Evolutionary conservation across 2,113 vertebrate species (phyloP), one percentile per base, ranked within the genome.

Genomic region (Podocnemis expansa): DNA sequence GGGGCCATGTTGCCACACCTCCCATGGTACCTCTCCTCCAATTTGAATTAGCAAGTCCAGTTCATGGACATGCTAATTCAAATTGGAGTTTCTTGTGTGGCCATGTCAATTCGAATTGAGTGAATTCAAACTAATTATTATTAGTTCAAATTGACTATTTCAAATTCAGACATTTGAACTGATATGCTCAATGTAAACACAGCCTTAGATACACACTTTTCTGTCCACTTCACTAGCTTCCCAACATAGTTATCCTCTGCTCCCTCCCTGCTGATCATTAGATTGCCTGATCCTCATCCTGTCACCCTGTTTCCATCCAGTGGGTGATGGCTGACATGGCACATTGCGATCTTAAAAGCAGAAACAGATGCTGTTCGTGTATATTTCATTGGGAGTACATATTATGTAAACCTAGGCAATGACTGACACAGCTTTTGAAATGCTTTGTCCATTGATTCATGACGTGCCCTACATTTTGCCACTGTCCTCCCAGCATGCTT

Each of bases 321-420:
- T 88, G 89, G 84, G 86, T 89, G 91, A 89, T 85, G 70, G 94
- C 90, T 93, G 85, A 85, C 83, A 63, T 60, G 87, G 96, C 86
- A 93, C 73, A 78, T 54, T 82, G 88, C 89, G 79, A 87, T 95
- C 90, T 96, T 97, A 93, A 96, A 97, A 96, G 95, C 95, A 93
- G 93, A 96, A 97, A 94, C 96, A 97, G 97, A 97, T 96, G 96
- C 94, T 90, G 29, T 80, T 96, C 94, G 94, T 97, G 67, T 88
- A 96, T 97, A 96, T 97, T 97, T 97, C 34, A 97, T 96, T 76
- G 90, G 51, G 76, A 29, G 0, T 2, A 96, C 91, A 95, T 94
- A 95, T 90, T 90, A 84, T 78, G 94, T 78, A 87, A 85, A 83
- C 29, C 80, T 78, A 92, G 75, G 34, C 91, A 94, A 87, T 49